These are phyloP conservation scores for Drosophila percnosoma DNA, from an alignment of 2,888 invertebrate species.

Conservation along the genomic window DNA sequence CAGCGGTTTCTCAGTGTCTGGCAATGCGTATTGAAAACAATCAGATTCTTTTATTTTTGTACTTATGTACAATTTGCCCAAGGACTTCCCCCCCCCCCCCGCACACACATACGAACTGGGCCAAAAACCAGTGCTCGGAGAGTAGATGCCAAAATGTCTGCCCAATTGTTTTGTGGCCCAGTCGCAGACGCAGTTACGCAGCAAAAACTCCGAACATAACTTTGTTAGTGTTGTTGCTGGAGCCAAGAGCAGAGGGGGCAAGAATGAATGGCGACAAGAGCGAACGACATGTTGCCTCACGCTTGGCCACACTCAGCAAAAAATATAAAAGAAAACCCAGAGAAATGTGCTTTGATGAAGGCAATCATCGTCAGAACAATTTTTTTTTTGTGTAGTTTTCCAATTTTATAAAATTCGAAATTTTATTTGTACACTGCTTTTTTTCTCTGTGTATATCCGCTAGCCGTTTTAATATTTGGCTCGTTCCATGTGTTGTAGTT, in stretches of 20 bases:
- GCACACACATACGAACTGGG: slow-evolving; percentile 14
- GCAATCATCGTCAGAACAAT: not conserved
- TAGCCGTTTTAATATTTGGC: slow-evolving; percentile 38
- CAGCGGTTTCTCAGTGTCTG: not conserved
- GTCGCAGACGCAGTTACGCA: slow-evolving; percentile 59
- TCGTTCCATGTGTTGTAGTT: slow-evolving; percentile 41
- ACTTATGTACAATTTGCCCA: slow-evolving; percentile 37
- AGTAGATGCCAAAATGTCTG: slow-evolving; percentile 75
- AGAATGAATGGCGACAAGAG: slow-evolving; percentile 14
- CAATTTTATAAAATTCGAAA: not conserved
- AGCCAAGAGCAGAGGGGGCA: not conserved
- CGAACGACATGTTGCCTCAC: slow-evolving; percentile 48
- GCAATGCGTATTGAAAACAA: not conserved
- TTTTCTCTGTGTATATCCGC: not conserved
- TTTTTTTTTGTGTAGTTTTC: not conserved
- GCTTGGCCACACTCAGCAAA: slow-evolving; percentile 13
- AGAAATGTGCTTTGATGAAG: not conserved
- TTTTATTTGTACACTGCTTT: not conserved
- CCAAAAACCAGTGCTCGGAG: slow-evolving; percentile 13
- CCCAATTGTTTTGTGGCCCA: slow-evolving; percentile 58
- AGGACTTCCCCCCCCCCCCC: slow-evolving; percentile 29
- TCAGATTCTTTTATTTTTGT: not conserved
- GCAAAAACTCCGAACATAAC: slow-evolving; percentile 71
- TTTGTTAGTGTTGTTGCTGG: slow-evolving; percentile 46
- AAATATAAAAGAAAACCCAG: not conserved